Evolutionary conservation across 1,140 invertebrate species (phyloP).

Genomic region (Periplaneta americana): DNA sequence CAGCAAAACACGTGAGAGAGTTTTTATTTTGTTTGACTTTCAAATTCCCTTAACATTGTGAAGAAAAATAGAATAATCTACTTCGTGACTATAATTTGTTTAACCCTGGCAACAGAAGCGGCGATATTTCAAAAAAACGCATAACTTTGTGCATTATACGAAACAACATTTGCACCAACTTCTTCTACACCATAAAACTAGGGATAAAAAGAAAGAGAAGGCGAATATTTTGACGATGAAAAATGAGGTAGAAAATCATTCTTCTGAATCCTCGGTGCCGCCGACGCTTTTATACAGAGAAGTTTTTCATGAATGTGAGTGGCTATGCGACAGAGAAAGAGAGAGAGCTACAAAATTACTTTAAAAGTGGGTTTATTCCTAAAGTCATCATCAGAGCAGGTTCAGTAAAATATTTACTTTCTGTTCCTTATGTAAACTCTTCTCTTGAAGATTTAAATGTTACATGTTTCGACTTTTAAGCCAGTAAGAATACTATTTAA

Average conservation of each 20-base stretch:
- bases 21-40: background rate
- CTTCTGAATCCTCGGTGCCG: background rate
- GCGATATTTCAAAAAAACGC: background rate
- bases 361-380: background rate
- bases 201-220: background rate
- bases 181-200: background rate
- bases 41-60: background rate
- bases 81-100: background rate
- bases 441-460: background rate
- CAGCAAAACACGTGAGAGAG: background rate
- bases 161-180: background rate
- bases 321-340: background rate
- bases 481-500: background rate
- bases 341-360: background rate
- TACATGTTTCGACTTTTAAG: background rate
- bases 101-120: background rate
- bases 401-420: background rate
- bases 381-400: background rate
- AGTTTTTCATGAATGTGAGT: background rate
- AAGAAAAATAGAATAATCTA: background rate
- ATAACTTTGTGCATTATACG: background rate
- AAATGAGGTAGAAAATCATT: background rate
- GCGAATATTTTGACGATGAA: background rate
- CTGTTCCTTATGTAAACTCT: background rate
- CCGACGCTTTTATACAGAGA: background rate